Evolutionary conservation across 1,140 invertebrate species (phyloP).

Genomic region (Lepeophtheirus salmonis): DNA sequence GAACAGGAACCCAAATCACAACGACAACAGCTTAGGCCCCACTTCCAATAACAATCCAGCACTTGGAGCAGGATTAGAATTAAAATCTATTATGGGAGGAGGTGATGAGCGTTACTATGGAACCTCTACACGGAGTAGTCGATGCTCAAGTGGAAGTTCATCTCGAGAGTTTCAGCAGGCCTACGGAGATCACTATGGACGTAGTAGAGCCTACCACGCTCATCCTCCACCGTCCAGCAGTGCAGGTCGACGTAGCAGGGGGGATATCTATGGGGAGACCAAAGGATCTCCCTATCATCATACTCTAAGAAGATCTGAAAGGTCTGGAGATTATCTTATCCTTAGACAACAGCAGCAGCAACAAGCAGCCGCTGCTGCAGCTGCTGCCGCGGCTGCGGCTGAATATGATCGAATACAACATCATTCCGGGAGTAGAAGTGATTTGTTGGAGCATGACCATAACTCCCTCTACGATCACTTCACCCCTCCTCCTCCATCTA

Average conservation of each 20-base stretch:
- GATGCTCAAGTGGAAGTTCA: neutral
- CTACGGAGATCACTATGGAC: neutral
- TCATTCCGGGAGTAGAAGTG: neutral
- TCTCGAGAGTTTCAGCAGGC: neutral
- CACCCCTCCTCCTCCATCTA: neutral
- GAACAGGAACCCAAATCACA: too few relatives aligned
- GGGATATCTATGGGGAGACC: neutral
- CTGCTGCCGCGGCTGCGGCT: neutral
- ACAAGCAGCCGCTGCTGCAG: neutral
- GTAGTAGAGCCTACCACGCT: neutral
- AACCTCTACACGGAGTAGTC: neutral
- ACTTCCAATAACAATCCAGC: too few relatives aligned
- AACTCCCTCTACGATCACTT: neutral
- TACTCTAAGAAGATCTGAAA: neutral
- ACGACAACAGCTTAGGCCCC: too few relatives aligned
- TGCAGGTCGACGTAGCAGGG: neutral
- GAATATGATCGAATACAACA: conserved; percentile 10
- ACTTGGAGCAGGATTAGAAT: too few relatives aligned
- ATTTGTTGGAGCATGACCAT: conserved; percentile 10
- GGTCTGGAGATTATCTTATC: conserved; percentile 2
- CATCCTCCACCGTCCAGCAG: too few relatives aligned
- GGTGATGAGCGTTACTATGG: neutral
- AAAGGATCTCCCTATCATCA: neutral
- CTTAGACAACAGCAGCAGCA: conserved; percentile 1
- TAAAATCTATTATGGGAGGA: neutral